Conservation (phyloP, 2,888 invertebrate genomes). For the Plutella xylostella region DNA sequence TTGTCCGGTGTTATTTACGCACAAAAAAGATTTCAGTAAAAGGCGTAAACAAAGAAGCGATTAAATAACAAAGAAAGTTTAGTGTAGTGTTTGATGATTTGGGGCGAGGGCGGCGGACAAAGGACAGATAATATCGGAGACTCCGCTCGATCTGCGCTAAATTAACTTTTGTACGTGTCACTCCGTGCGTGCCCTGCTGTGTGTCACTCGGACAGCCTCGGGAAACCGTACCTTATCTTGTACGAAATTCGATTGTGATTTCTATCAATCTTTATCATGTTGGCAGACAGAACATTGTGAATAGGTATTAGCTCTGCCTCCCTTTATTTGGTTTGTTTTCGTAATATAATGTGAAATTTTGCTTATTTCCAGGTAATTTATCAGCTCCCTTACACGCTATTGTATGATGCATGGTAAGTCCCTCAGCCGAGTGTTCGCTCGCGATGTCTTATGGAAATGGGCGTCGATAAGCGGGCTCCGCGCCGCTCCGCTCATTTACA, state of each 20-base stretch:
- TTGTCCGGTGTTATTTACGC: too few species aligned
- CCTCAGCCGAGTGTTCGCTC: conserved; percentile 18
- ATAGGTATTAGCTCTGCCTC: background rate
- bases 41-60: conserved; percentile 5
- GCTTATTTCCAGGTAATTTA: conserved; percentile 30
- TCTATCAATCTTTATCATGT: background rate
- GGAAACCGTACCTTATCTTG: background rate
- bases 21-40: background rate
- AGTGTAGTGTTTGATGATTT: conserved; percentile 13
- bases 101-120: conserved; percentile 21
- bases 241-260: background rate
- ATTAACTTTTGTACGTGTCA: conserved; percentile 27
- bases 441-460: conserved; percentile 62
- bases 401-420: conserved; percentile 39
- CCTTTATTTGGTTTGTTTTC: background rate
- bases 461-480: conserved; percentile 56
- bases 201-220: background rate
- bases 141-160: conserved; percentile 23
- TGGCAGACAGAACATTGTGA: background rate
- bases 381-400: conserved; percentile 23
- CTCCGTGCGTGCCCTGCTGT: background rate
- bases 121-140: conserved; percentile 22
- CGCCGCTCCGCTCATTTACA: conserved; percentile 62
- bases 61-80: conserved; percentile 17
- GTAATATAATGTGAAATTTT: conserved; percentile 14